Conservation (phyloP, 2,113 vertebrate species). For the Hippocampus zosterae region DNA sequence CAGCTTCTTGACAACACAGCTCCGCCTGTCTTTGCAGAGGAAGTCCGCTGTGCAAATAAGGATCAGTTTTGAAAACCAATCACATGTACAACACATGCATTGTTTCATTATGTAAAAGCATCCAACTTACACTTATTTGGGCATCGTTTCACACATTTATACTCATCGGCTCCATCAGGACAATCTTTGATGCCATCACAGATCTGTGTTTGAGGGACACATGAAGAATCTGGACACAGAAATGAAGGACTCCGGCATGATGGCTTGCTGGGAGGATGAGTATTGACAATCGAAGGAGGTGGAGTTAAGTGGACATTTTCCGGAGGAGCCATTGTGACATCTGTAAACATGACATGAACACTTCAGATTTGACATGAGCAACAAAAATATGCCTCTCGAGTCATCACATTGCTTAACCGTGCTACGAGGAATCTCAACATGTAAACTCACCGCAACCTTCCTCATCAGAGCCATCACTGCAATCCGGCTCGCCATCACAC, state of each 20-base stretch:
- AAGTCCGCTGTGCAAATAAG: slow-evolving; percentile 3
- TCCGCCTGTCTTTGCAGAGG: slow-evolving; percentile 13
- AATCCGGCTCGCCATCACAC: slow-evolving; percentile 81
- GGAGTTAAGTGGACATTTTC: neutral
- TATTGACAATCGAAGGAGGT: neutral
- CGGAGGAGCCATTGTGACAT: neutral
- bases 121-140: neutral
- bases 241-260: slow-evolving; percentile 66
- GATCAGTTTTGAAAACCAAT: neutral
- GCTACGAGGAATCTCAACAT: slow-evolving; percentile 16
- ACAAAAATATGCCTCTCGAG: neutral
- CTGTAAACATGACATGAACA: neutral
- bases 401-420: neutral
- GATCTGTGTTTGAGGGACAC: slow-evolving; percentile 67
- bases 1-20: slow-evolving; percentile 18
- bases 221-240: slow-evolving; percentile 66
- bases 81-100: neutral
- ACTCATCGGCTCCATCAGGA: slow-evolving; percentile 77
- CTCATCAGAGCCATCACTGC: slow-evolving; percentile 82
- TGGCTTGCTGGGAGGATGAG: neutral
- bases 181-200: slow-evolving; percentile 82
- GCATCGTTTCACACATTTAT: slow-evolving; percentile 66
- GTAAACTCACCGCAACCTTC: slow-evolving; percentile 46
- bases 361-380: neutral
- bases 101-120: neutral